These are phyloP conservation scores for Cnemophilus loriae DNA, from an alignment of 2,113 vertebrate genomes.

Conservation along the genomic window DNA sequence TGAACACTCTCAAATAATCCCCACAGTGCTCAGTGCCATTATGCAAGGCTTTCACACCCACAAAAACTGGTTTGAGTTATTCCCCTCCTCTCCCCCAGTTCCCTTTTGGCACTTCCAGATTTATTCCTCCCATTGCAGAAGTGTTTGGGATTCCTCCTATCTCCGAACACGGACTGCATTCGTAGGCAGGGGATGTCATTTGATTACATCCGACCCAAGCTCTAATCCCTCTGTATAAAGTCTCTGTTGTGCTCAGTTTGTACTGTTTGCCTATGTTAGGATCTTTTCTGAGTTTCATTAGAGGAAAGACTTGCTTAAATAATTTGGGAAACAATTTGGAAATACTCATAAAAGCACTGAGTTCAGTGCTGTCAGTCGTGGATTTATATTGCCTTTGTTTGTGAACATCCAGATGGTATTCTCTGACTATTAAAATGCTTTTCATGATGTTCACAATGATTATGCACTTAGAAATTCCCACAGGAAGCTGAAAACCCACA, in stretches of 20 bases:
- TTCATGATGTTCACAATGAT: slow-evolving; percentile 52
- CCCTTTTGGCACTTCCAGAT: not conserved
- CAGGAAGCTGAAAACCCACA: slow-evolving; percentile 48
- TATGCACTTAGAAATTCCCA: slow-evolving; percentile 56
- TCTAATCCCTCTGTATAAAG: slow-evolving; percentile 6
- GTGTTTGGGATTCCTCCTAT: slow-evolving; percentile 46
- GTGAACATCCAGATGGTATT: slow-evolving; percentile 55
- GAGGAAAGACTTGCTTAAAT: slow-evolving; percentile 34
- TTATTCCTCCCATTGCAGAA: not conserved
- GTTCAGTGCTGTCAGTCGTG: slow-evolving; percentile 8
- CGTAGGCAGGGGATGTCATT: not conserved
- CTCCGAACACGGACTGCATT: not conserved
- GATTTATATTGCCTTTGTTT: slow-evolving; percentile 55
- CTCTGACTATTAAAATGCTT: slow-evolving; percentile 55
- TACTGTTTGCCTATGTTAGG: slow-evolving; percentile 4
- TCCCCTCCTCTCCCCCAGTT: not conserved
- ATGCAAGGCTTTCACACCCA: not conserved
- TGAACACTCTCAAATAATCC: not conserved
- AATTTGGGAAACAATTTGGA: slow-evolving; percentile 47
- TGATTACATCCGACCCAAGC: slow-evolving; percentile 15
- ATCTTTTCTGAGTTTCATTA: slow-evolving; percentile 30
- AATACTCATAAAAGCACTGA: slow-evolving; percentile 45
- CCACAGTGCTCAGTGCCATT: fast-evolving
- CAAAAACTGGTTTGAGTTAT: not conserved
- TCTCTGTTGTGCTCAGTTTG: not conserved